These are phyloP conservation scores for Hyphantria cunea DNA, from an alignment of 1,140 invertebrate species.

Conservation along the genomic window DNA sequence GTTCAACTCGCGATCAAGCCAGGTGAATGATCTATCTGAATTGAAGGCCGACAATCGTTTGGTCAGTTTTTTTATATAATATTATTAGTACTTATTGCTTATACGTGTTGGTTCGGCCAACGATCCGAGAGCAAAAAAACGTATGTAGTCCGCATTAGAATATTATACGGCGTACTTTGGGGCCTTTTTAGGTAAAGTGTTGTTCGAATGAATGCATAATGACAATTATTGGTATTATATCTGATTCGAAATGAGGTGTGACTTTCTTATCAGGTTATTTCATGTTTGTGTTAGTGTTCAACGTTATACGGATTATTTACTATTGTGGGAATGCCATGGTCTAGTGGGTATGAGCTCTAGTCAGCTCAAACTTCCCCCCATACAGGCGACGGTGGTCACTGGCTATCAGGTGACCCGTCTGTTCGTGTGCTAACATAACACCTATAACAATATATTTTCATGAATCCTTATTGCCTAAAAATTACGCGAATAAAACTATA, in stretches of 20 bases:
- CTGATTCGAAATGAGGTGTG: neutral
- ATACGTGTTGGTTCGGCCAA: constrained; percentile 33
- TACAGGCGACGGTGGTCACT: too few species aligned
- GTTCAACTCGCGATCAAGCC: constrained; percentile 42
- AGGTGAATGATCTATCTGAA: constrained; percentile 63
- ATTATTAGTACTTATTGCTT: constrained; percentile 46
- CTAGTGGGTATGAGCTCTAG: too few species aligned
- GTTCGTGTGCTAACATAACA: too few species aligned
- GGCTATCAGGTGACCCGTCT: too few species aligned
- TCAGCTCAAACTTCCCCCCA: too few species aligned
- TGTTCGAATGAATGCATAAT: constrained; percentile 6
- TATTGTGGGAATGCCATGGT: neutral
- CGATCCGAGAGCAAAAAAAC: constrained; percentile 30
- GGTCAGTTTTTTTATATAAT: constrained; percentile 54
- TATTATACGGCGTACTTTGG: constrained; percentile 24
- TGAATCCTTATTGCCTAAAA: too few species aligned
- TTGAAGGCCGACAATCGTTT: constrained; percentile 65
- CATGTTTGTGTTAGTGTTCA: neutral
- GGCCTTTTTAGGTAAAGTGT: constrained; percentile 28
- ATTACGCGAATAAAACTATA: too few species aligned
- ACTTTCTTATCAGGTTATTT: neutral
- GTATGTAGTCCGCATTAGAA: constrained; percentile 28
- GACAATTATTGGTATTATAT: constrained; percentile 9
- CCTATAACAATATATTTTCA: too few species aligned
- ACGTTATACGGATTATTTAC: neutral